phyloP scores from a whole-genome alignment of 2,888 invertebrate genomes.

The Xanthostigma xanthostigma region DNA sequence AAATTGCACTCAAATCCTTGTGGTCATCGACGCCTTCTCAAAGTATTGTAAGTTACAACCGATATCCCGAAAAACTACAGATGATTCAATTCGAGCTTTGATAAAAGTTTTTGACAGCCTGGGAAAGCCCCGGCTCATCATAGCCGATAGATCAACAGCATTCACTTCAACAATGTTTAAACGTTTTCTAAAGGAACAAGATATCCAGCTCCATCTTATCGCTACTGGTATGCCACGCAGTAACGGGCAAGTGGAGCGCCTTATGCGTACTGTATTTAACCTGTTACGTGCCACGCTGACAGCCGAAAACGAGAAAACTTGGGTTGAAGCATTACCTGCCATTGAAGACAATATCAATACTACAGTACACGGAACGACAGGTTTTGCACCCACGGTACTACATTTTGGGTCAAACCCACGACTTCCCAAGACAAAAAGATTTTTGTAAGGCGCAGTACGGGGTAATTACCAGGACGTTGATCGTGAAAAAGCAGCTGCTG shows the following conservation, averaged over 20 bases:
- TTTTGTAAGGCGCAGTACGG: conserved; percentile 7
- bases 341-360: conserved; percentile 10
- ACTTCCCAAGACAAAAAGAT: conserved; percentile 10
- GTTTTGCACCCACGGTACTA: conserved; percentile 5
- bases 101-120: conserved; percentile 9
- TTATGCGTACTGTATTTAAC: conserved; percentile 9
- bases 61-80: conserved; percentile 11
- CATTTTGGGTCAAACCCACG: conserved; percentile 12
- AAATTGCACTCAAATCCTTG: conserved; percentile 11
- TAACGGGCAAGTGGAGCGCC: conserved; percentile 11
- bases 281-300: conserved; percentile 1
- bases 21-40: conserved; percentile 13
- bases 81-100: conserved; percentile 9
- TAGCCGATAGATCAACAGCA: conserved; percentile 9
- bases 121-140: conserved; percentile 9
- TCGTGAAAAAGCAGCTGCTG: conserved; percentile 3
- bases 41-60: conserved; percentile 10
- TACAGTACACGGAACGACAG: conserved; percentile 8
- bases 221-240: conserved; percentile 12
- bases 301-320: conserved; percentile 2
- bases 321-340: conserved; percentile 5
- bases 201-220: conserved; percentile 9
- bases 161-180: conserved; percentile 9
- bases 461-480: conserved; percentile 6
- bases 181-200: conserved; percentile 6